Evolutionary conservation across 1,140 invertebrate genomes (phyloP).

Genomic region (Ceratoteleas bidentatus): DNA sequence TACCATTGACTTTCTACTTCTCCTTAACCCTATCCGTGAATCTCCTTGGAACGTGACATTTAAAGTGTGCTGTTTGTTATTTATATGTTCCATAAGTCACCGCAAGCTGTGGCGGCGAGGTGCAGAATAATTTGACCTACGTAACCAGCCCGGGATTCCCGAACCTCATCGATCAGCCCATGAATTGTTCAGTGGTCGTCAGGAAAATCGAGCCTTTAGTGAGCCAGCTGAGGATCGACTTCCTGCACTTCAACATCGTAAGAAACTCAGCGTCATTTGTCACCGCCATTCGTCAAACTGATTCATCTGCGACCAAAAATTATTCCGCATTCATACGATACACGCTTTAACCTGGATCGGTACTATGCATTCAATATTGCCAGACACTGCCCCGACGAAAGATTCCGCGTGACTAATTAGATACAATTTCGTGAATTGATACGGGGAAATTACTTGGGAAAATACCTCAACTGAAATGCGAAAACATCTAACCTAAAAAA

Average conservation of each 20-base stretch:
- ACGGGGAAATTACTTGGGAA: too few species aligned
- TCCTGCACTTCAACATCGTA: conserved; percentile 90
- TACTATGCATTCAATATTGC: too few species aligned
- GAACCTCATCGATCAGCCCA: conserved; percentile 84
- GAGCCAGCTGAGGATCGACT: conserved; percentile 89
- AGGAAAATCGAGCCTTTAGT: conserved; percentile 88
- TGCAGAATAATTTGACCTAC: conserved; percentile 91
- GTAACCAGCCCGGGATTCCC: conserved; percentile 92
- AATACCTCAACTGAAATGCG: too few species aligned
- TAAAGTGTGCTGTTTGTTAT: conserved; percentile 56
- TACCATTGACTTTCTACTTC: too few species aligned
- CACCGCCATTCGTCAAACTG: not conserved
- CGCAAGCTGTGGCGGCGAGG: conserved; percentile 87
- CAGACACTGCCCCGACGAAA: too few species aligned
- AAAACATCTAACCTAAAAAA: too few species aligned
- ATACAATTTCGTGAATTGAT: too few species aligned
- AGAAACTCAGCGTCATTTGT: conserved; percentile 73
- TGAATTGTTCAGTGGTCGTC: conserved; percentile 85
- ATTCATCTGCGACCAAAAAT: too few species aligned
- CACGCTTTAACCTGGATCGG: not conserved
- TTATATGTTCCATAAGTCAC: conserved; percentile 83
- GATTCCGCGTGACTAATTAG: too few species aligned
- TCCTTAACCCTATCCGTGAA: too few species aligned
- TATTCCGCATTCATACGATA: not conserved
- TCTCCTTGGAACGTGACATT: not conserved